Conservation (phyloP, 2,888 invertebrate species). For the Halictus ligatus region DNA sequence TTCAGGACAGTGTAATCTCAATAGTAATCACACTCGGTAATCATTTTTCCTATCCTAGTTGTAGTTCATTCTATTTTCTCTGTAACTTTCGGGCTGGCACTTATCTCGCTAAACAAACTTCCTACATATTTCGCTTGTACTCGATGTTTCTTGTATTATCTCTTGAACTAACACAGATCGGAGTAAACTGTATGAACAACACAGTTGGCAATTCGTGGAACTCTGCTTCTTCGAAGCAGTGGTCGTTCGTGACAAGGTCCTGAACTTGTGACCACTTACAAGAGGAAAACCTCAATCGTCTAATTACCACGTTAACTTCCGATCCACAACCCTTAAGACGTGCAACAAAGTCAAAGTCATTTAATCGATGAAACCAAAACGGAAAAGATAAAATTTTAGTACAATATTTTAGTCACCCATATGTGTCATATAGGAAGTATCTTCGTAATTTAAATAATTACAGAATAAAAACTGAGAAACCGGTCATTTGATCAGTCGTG, state of each 20-base stretch:
- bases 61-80: background rate
- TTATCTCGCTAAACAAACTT: conserved; percentile 5
- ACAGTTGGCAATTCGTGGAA: background rate
- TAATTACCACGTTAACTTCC: background rate
- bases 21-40: background rate
- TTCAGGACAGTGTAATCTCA: background rate
- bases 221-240: background rate
- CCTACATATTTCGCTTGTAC: background rate
- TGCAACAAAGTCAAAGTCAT: background rate
- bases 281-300: background rate
- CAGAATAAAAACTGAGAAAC: background rate
- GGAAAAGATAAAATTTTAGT: no score
- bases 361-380: background rate
- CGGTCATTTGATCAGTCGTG: no score
- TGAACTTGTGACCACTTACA: background rate
- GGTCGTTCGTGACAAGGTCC: background rate
- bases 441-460: background rate
- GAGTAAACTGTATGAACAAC: background rate
- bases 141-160: background rate
- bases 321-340: background rate
- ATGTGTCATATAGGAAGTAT: background rate
- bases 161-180: background rate
- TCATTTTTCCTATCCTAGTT: background rate
- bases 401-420: no score
- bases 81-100: background rate